Conservation (phyloP, 1,140 invertebrate genomes). For the Sycobia sp. region DNA sequence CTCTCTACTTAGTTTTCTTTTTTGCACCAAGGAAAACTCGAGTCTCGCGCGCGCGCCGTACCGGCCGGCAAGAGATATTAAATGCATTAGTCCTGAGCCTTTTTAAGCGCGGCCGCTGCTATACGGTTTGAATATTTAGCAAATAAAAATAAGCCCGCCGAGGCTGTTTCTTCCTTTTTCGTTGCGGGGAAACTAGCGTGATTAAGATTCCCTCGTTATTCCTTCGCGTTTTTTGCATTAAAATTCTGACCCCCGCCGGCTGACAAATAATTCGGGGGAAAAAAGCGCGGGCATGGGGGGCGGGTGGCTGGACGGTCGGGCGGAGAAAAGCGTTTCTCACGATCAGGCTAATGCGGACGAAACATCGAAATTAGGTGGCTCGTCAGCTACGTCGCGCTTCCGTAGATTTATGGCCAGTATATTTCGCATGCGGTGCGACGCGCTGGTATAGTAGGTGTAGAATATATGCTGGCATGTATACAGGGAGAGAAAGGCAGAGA, state of each 20-base stretch:
- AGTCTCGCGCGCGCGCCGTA: not conserved
- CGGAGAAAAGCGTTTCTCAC: too few species aligned
- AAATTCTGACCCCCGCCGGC: constrained; percentile 9
- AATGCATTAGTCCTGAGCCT: constrained; percentile 28
- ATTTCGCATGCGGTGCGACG: not conserved
- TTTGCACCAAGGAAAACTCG: constrained; percentile 24
- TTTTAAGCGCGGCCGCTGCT: constrained; percentile 4
- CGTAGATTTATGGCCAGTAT: too few species aligned
- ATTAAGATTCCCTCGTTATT: constrained; percentile 25
- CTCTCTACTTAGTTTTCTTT: constrained; percentile 24
- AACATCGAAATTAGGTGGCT: constrained; percentile 13
- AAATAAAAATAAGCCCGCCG: constrained; percentile 22
- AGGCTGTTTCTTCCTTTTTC: not conserved
- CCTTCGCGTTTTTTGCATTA: constrained; percentile 3
- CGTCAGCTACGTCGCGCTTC: too few species aligned
- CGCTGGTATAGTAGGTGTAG: too few species aligned
- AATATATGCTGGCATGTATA: too few species aligned
- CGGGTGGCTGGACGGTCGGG: too few species aligned
- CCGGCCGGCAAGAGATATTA: constrained; percentile 14
- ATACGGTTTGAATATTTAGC: constrained; percentile 25
- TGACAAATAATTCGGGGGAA: not conserved
- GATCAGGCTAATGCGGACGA: too few species aligned
- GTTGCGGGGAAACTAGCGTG: not conserved
- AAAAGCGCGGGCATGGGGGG: not conserved
- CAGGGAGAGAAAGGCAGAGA: too few species aligned